Evolutionary conservation across 1,140 invertebrate genomes (phyloP).

Genomic region (Chymomyza costata): DNA sequence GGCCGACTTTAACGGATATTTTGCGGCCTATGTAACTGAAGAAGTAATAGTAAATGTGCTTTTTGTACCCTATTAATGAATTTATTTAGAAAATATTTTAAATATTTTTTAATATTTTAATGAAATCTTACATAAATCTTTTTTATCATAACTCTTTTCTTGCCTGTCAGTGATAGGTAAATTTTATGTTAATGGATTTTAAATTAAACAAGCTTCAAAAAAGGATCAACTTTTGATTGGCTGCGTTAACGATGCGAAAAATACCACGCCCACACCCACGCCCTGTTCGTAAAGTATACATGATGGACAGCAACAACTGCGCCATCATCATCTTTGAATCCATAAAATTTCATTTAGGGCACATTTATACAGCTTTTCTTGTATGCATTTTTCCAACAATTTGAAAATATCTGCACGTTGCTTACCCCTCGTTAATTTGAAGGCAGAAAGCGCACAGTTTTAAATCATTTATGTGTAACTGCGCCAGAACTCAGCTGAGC

Average conservation of each 20-base stretch:
- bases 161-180: too few relatives aligned
- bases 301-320: neutral
- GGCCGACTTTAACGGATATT: too few relatives aligned
- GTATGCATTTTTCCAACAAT: constrained; percentile 2
- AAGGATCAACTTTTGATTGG: constrained; percentile 27
- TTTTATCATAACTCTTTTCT: too few relatives aligned
- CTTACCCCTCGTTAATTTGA: neutral
- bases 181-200: too few relatives aligned
- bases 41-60: too few relatives aligned
- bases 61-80: too few relatives aligned
- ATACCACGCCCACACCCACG: too few relatives aligned
- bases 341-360: constrained; percentile 11
- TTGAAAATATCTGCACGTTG: constrained; percentile 1
- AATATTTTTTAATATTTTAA: too few relatives aligned
- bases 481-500: constrained; percentile 21
- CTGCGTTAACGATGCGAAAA: constrained; percentile 15
- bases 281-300: neutral
- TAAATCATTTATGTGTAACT: constrained; percentile 10
- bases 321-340: constrained; percentile 10
- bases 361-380: neutral
- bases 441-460: neutral
- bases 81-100: too few relatives aligned
- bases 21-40: too few relatives aligned
- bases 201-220: constrained; percentile 35
- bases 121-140: too few relatives aligned